Evolutionary conservation across 1,140 invertebrate species (phyloP), one percentile per base, ranked within the genome.

Genomic region (Drosophila subpulchrella): DNA sequence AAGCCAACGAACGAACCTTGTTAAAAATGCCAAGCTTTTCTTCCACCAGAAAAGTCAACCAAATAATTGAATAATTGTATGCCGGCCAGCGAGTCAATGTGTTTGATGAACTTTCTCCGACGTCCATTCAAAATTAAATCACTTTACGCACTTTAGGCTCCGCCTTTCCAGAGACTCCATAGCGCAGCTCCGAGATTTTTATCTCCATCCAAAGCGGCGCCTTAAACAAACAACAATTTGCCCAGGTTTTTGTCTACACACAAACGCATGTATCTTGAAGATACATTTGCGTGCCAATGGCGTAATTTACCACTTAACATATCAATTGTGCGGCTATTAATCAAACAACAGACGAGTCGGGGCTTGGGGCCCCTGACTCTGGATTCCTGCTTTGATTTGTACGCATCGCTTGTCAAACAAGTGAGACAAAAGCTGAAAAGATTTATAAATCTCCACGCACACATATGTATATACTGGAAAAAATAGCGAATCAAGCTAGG

Each of bases 271-370:
- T 71, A 57, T 71, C 65, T 70, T 57, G 36, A 55, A 78, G 53
- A 86, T 76, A 86, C 84, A 88, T 88, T 88, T 88, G 84, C 84
- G 84, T 88, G 76, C 76, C 84, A 88, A 88, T 88, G 84, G 84
- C 84, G 84, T 88, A 88, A 88, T 88, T 88, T 88, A 88, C 84
- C 84, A 88, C 84, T 88, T 88, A 88, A 88, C 84, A 88, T 89
- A 88, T 88, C 84, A 88, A 88, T 88, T 88, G 84, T 88, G 76
- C 80, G 80, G 84, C 84, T 88, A 88, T 88, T 88, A 88, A 88
- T 88, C 84, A 88, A 88, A 88, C 84, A 77, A 89, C 58, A 68
- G 72, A 66, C 67, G 51, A 51, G 39, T 47, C 41, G 30, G 46
- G 13, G 44, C 38, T 32, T 8, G 59, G 46, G 54, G 24, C 44